Evolutionary conservation across 2,797 vertebrate species (phyloP), one percentile per base, ranked within the genome.

Genomic region (Amphiprion clarkii): DNA sequence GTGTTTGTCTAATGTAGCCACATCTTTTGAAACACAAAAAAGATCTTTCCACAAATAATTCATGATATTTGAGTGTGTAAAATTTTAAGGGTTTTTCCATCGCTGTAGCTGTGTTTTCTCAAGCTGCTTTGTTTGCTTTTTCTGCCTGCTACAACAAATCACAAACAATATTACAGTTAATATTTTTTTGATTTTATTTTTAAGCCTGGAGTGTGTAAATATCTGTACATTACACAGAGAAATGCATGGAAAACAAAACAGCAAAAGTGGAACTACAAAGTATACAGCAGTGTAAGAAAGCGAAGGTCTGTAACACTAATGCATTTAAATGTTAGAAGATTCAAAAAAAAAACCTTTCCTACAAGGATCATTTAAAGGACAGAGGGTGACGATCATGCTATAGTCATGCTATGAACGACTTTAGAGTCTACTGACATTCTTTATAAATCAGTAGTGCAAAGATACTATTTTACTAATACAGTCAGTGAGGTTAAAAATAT

Each of bases 131-230:
- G 33, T 42, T 13, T 42, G 40, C 40, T 42, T 8, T 13, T 40
- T 40, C 39, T 40, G 3, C 46, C 46, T 5, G 16, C 16, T 2
- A 16, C 17, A 48, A 49, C 6, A 48, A 36, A 5, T 1, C 8
- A 36, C 0, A 1, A 36, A 10, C 1, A 36, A 36, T 7, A 36
- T 63, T 11, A 63, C 13, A 55, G 23, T 68, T 75, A 6, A 62
- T 9, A 36, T 61, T 31, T 62, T 31, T 33, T 21, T 36, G 44
- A 56, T 88, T 93, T 91, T 92, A 93, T 89, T 90, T 78, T 85
- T 44, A 87, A 76, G 68, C 58, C 62, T 55, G 70, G 44, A 72
- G 61, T 74, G 64, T 83, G 81, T 85, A 78, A 78, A 82, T 89
- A 79, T 78, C 73, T 88, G 86, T 83, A 90, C 79, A 89, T 59